Evolutionary conservation across 2,113 vertebrate species (phyloP).

Genomic region (Smithornis capensis): DNA sequence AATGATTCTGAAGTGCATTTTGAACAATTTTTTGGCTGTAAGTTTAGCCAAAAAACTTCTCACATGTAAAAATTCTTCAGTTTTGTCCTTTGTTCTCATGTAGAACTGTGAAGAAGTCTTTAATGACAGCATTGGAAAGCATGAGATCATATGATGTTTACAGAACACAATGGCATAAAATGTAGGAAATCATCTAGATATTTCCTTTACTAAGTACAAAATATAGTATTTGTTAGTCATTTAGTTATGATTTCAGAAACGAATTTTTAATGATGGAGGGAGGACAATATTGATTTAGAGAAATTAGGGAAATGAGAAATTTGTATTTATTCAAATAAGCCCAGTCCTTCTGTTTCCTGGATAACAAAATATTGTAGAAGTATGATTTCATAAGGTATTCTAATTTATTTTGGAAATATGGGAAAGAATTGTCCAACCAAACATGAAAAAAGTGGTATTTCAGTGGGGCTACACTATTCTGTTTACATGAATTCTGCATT

Average conservation of each 20-base stretch:
- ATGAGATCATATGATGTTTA: slow-evolving; percentile 17
- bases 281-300: slow-evolving; percentile 51
- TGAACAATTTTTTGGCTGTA: neutral
- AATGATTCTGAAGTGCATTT: neutral
- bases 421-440: neutral
- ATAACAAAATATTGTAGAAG: slow-evolving; percentile 47
- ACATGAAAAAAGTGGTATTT: neutral
- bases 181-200: slow-evolving; percentile 33
- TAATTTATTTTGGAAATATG: neutral
- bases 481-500: neutral
- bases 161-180: slow-evolving; percentile 16
- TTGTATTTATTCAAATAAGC: slow-evolving; percentile 54
- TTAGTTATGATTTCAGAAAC: slow-evolving; percentile 66
- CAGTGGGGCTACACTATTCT: neutral
- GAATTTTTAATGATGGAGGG: slow-evolving; percentile 36
- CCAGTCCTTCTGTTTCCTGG: slow-evolving; percentile 49
- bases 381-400: slow-evolving; percentile 39
- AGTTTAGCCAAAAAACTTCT: neutral
- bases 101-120: neutral
- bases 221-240: slow-evolving; percentile 50
- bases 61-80: neutral
- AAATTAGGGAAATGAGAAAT: slow-evolving; percentile 64
- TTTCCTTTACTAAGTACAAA: slow-evolving; percentile 62
- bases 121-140: neutral
- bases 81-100: neutral